These are phyloP conservation scores for Dendronephthya gigantea DNA, from an alignment of 64 coral and sea anemone species.

Conservation along the genomic window DNA sequence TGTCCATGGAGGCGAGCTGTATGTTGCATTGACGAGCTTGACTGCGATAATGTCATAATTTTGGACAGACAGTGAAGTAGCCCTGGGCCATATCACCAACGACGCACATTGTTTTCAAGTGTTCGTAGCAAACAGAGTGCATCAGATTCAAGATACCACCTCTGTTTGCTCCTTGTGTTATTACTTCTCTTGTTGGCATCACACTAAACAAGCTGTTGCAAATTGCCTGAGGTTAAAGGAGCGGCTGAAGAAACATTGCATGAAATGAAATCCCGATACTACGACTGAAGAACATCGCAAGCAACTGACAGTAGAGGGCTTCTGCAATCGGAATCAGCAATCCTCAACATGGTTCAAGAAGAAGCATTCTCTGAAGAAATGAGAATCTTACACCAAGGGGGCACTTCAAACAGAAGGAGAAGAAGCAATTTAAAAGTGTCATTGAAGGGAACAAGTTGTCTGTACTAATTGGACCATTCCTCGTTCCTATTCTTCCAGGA, in stretches of 20 bases:
- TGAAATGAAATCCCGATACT: background rate
- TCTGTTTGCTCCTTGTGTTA: background rate
- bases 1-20: background rate
- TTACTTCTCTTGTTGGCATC: background rate
- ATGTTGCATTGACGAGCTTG: background rate
- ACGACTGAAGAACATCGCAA: background rate
- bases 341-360: background rate
- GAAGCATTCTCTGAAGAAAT: background rate
- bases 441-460: background rate
- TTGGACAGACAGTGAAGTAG: background rate
- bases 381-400: background rate
- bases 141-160: background rate
- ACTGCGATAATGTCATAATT: background rate
- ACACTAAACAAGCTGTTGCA: background rate
- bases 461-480: background rate
- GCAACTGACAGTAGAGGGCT: background rate
- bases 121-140: background rate
- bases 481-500: background rate
- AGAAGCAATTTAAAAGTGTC: background rate
- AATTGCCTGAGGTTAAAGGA: background rate
- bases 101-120: background rate
- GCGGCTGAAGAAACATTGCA: background rate
- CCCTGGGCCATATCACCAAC: background rate
- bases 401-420: background rate
- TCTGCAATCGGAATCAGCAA: background rate